These are phyloP conservation scores for Sapajus apella DNA, from an alignment of 2,113 vertebrate genomes.

Conservation along the genomic window DNA sequence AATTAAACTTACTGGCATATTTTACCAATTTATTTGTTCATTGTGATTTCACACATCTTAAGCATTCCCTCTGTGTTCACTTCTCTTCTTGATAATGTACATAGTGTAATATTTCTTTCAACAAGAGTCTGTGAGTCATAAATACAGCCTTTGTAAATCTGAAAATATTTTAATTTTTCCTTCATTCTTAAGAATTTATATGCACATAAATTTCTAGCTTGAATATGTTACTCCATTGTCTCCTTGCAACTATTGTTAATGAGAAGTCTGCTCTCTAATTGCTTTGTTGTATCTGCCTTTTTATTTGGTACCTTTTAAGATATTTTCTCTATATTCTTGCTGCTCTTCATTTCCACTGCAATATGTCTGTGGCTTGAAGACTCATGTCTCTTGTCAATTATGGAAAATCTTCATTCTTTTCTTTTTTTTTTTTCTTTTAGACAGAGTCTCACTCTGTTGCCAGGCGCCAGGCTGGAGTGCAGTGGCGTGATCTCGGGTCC, in stretches of 20 bases:
- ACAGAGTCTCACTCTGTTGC: no score
- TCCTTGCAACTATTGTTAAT: slow-evolving; percentile 35
- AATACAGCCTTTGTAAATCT: slow-evolving; percentile 38
- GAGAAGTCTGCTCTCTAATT: slow-evolving; percentile 47
- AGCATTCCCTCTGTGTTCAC: neutral
- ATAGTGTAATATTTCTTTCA: slow-evolving; percentile 50
- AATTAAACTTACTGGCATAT: slow-evolving; percentile 50
- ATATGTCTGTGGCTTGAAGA: slow-evolving; percentile 13
- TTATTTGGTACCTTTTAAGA: slow-evolving; percentile 28
- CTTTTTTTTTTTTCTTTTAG: neutral
- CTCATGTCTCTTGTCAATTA: neutral
- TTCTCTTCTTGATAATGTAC: neutral
- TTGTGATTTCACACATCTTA: slow-evolving; percentile 5
- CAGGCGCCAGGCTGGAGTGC: no score
- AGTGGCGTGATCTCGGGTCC: no score
- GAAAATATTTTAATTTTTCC: slow-evolving; percentile 57
- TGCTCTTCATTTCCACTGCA: neutral
- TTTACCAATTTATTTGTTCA: slow-evolving; percentile 41
- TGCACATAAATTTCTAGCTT: neutral
- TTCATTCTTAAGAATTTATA: slow-evolving; percentile 46
- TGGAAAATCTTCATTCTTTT: neutral
- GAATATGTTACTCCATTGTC: slow-evolving; percentile 32
- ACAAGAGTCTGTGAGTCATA: neutral
- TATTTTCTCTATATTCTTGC: slow-evolving; percentile 37
- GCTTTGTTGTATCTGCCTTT: neutral